Evolutionary conservation across 2,888 invertebrate species (phyloP).

Genomic region (Leucoptera coffeella): DNA sequence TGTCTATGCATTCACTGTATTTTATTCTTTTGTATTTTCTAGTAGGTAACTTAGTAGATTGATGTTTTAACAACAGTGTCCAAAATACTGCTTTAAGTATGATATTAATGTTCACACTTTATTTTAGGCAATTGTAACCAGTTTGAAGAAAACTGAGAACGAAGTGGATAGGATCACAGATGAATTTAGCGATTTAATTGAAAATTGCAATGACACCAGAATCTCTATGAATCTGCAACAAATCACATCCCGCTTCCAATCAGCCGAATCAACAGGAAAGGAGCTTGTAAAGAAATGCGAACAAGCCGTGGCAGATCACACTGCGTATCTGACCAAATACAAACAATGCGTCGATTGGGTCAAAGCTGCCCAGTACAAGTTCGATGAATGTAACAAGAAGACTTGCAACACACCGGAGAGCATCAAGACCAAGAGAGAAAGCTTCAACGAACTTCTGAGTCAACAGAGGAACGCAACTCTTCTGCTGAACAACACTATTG

Average conservation of each 20-base stretch:
- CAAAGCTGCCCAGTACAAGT: slow-evolving; percentile 65
- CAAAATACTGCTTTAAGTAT: background rate
- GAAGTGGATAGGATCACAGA: slow-evolving; percentile 84
- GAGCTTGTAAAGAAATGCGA: slow-evolving; percentile 90
- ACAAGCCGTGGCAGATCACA: slow-evolving; percentile 78
- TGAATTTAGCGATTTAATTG: slow-evolving; percentile 77
- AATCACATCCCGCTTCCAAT: slow-evolving; percentile 83
- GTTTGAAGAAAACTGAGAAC: slow-evolving; percentile 74
- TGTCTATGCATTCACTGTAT: too few species aligned
- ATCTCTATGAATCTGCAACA: slow-evolving; percentile 86
- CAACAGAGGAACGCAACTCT: slow-evolving; percentile 71
- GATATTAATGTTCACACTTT: slow-evolving; percentile 2
- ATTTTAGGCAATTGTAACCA: slow-evolving; percentile 67
- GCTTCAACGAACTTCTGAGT: slow-evolving; percentile 65
- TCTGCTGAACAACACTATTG: slow-evolving; percentile 76
- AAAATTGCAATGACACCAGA: slow-evolving; percentile 78
- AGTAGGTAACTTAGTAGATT: too few species aligned
- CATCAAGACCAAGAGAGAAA: slow-evolving; percentile 61
- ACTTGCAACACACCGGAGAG: slow-evolving; percentile 62
- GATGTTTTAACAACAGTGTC: too few species aligned
- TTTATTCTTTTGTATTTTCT: too few species aligned
- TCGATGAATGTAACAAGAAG: slow-evolving; percentile 60
- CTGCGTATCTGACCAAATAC: slow-evolving; percentile 74
- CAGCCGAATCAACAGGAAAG: slow-evolving; percentile 81
- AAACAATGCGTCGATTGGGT: slow-evolving; percentile 80